Evolutionary conservation across 2,113 vertebrate genomes (phyloP), one percentile per base, ranked within the genome.

Genomic region (Larimichthys crocea): DNA sequence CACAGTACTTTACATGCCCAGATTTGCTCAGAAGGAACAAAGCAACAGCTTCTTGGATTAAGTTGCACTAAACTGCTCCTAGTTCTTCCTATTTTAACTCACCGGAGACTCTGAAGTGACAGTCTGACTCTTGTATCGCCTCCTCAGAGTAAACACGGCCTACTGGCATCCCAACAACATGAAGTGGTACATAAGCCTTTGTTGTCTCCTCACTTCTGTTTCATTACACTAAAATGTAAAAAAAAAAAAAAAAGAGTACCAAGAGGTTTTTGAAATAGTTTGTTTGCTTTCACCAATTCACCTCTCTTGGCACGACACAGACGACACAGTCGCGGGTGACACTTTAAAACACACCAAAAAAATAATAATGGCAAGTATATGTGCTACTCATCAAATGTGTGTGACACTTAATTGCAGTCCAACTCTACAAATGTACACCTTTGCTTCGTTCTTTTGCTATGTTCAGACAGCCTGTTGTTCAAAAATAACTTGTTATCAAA

Each of bases 1-100:
- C 89, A 92, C 87, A 89, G 83, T 89, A 86, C 85, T 65, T 89
- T 72, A 88, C 80, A 77, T 69, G 59, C 74, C 65, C 59, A 85
- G 78, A 84, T 84, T 89, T 71, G 57, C 69, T 79, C 61, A 61
- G 56, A 87, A 75, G 86, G 31, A 76, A 55, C 67, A 84, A 68
- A 80, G 66, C 46, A 48, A 84, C 57, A 84, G 56, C 50, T 82
- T 60, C 76, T 57, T 60, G 72, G 68, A 83, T 40, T 73, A 52
- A 62, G 55, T 63, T 1, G 31, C 64, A 70, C 26, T 69, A 49
- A 80, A 67, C 66, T 50, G 63, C 60, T 69, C 52, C 49, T 14
- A 44, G 31, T 68, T 69, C 31, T 44, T 62, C 52, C 52, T 56
- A 3, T 24, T 71, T n/a, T 40, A 59, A 63, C 15, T 61, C 57